Base-by-base conservation (phyloP, 1,140 invertebrate species). In the Bombus breviceps region DNA sequence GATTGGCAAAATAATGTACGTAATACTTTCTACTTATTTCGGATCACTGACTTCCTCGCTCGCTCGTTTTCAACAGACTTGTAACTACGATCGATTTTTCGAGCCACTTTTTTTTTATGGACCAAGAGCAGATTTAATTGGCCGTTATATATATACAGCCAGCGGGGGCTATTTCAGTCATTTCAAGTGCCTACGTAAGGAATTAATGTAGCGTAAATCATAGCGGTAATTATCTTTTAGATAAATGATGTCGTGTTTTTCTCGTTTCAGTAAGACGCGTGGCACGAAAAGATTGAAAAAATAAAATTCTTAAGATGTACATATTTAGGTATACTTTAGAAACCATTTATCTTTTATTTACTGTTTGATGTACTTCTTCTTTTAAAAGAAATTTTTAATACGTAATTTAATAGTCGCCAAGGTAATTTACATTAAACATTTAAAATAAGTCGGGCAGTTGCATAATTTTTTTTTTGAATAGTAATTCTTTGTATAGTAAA, bases 1-100 rank as follows among this genome's bases (percentile, higher is more conserved):
- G 72, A 81, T 81, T 64, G 25, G 18, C n/a, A 34, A 34, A 39
- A 32, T 28, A 32, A 22, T 39, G 4, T 32, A n/a, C n/a, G 32
- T 62, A 43, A 82, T 82, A 75, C 39, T 82, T 82, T 82, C 71
- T 82, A 74, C 68, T 73, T 47, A 82, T 72, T 64, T 41, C 15
- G 47, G 22, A 34, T 2, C 10, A 64, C 37, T 5, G 9, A 62
- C 43, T 75, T 82, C 57, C 57, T 82, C 5, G 47, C 25, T 41
- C n/a, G n/a, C 1, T 64, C 39, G 25, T 82, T 82, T 59, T 75
- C 71, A 47, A 41, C n/a, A 59, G 32, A n/a, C 6, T 22, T 72
- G 59, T 59, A 73, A 32, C 47, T 9, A 39, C 3, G 8, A 6
- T 32, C 18, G 37, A 34, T 74, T 62, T 62, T 73, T 71, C 69